Conservation (phyloP, 2,888 invertebrate genomes). For the Byasa hedistus region DNA sequence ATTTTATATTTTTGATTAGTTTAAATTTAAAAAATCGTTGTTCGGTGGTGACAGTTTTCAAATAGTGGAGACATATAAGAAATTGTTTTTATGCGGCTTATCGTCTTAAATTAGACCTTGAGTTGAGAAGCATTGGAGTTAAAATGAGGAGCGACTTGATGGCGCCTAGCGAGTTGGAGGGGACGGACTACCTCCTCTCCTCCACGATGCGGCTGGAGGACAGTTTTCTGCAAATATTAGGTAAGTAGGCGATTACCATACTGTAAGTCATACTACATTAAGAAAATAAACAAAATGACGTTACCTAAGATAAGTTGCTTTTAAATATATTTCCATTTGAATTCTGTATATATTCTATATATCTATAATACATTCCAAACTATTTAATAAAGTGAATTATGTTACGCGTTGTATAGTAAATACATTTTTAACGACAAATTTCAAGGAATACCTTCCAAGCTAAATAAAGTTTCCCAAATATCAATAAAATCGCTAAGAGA, state of each 20-base stretch:
- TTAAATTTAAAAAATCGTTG: neutral
- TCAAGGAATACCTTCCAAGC: too few relatives aligned
- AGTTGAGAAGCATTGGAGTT: slow-evolving; percentile 44
- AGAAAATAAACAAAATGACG: slow-evolving; percentile 7
- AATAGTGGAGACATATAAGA: neutral
- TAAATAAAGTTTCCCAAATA: too few relatives aligned
- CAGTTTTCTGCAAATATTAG: slow-evolving; percentile 81
- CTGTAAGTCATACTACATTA: slow-evolving; percentile 1
- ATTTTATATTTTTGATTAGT: too few relatives aligned
- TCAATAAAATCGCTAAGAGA: too few relatives aligned
- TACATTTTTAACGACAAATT: too few relatives aligned
- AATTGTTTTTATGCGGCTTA: neutral
- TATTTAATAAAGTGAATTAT: too few relatives aligned
- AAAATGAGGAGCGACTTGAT: slow-evolving; percentile 77
- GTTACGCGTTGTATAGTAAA: too few relatives aligned
- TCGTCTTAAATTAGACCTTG: slow-evolving; percentile 38
- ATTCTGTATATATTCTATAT: too few relatives aligned
- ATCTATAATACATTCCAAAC: too few relatives aligned
- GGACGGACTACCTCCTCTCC: slow-evolving; percentile 81
- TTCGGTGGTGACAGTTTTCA: slow-evolving; percentile 25
- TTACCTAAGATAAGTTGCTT: neutral
- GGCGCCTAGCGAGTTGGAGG: slow-evolving; percentile 80
- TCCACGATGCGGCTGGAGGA: slow-evolving; percentile 82
- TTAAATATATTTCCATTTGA: too few relatives aligned
- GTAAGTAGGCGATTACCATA: slow-evolving; percentile 59